These are phyloP conservation scores for Ctenodactylus gundi DNA, from an alignment of 2,113 vertebrate genomes.

Conservation along the genomic window DNA sequence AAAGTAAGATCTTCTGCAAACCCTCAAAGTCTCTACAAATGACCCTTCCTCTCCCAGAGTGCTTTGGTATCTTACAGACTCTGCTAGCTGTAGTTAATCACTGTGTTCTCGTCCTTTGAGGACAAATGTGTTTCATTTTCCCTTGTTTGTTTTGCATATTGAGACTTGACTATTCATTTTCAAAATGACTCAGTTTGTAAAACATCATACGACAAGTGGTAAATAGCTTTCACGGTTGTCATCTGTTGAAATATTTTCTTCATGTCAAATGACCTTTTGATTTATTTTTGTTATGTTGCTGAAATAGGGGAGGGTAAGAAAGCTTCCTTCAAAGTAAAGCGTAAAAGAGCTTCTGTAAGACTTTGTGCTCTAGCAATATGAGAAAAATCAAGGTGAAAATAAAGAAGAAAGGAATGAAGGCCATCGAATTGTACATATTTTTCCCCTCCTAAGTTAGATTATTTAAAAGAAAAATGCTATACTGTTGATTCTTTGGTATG, in stretches of 20 bases:
- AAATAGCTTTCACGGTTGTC: conserved; percentile 24
- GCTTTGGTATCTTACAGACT: neutral
- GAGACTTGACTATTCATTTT: conserved; percentile 51
- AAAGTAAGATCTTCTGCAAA: conserved; percentile 33
- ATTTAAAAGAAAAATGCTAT: conserved; percentile 35
- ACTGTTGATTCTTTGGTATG: neutral
- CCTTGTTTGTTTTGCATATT: conserved; percentile 41
- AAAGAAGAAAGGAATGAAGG: conserved; percentile 37
- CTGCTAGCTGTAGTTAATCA: conserved; percentile 28
- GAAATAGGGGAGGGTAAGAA: neutral
- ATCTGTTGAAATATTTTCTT: conserved; percentile 48
- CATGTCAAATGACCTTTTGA: conserved; percentile 21
- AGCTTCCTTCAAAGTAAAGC: conserved; percentile 47
- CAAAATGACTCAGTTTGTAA: conserved; percentile 44
- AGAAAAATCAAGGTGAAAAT: conserved; percentile 38
- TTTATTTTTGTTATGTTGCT: conserved; percentile 52
- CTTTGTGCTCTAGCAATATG: conserved; percentile 43
- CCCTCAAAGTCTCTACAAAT: neutral
- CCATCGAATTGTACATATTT: neutral
- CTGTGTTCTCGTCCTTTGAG: conserved; percentile 5
- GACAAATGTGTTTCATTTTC: conserved; percentile 17
- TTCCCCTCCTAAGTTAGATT: neutral
- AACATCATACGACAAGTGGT: neutral
- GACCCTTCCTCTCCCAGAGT: neutral
- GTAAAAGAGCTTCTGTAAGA: conserved; percentile 7